These are phyloP conservation scores for Oligia strigilis DNA, from an alignment of 2,888 invertebrate genomes.

Conservation along the genomic window DNA sequence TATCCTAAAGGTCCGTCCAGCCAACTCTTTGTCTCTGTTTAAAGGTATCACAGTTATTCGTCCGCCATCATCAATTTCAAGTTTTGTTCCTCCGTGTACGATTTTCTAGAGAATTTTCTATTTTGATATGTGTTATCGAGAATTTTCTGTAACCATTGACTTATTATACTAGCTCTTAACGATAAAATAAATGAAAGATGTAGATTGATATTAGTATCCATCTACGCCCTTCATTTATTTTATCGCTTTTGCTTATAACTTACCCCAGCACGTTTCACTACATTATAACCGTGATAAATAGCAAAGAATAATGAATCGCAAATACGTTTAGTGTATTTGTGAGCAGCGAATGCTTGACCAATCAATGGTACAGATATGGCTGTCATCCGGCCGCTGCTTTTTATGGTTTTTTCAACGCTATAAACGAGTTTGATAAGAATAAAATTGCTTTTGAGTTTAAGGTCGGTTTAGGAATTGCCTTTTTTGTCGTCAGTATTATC, in stretches of 20 bases:
- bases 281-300: constrained; percentile 78
- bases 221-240: not conserved
- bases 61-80: no score
- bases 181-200: no score
- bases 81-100: not conserved
- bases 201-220: not conserved
- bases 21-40: no score
- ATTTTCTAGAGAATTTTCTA: no score
- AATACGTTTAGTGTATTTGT: constrained; percentile 75
- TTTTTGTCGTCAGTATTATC: not conserved
- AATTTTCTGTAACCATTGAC: no score
- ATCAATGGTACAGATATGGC: constrained; percentile 65
- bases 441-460: constrained; percentile 24
- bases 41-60: not conserved
- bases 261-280: constrained; percentile 49
- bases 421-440: constrained; percentile 49
- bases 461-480: constrained; percentile 1
- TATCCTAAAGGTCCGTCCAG: not conserved
- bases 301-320: constrained; percentile 75
- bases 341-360: constrained; percentile 69
- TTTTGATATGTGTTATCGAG: no score
- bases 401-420: constrained; percentile 37
- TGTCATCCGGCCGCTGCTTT: constrained; percentile 38
- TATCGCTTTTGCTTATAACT: constrained; percentile 42
- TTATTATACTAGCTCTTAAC: no score